Conservation (phyloP, 2,888 invertebrate species). For the Sinohyriopsis cumingii region DNA sequence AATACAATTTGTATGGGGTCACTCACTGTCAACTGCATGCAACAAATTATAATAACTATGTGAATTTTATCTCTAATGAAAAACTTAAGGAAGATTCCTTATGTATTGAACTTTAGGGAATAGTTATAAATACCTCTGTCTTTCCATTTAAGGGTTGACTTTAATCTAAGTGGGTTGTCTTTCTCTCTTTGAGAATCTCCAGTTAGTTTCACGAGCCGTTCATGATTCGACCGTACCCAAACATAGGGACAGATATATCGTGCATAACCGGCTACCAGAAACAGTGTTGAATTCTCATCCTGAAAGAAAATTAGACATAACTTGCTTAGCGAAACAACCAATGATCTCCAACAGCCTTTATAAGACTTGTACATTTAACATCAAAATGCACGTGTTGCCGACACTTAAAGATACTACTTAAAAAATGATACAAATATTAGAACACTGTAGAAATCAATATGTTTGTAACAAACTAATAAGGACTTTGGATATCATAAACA, state of each 20-base stretch:
- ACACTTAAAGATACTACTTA: neutral
- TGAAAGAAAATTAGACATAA: constrained; percentile 19
- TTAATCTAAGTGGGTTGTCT: constrained; percentile 61
- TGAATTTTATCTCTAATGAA: too few species aligned
- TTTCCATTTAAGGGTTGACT: constrained; percentile 57
- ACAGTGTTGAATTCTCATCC: constrained; percentile 58
- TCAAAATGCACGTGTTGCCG: neutral
- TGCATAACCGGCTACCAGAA: constrained; percentile 63
- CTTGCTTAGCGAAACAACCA: neutral
- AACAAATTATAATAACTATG: too few species aligned
- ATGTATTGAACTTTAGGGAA: too few species aligned
- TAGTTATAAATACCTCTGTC: constrained; percentile 41
- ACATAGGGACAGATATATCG: constrained; percentile 65
- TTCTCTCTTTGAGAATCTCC: constrained; percentile 52
- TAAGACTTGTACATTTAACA: neutral
- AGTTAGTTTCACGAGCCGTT: constrained; percentile 56
- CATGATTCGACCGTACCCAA: constrained; percentile 66
- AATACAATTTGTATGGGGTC: too few species aligned
- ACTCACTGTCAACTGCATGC: too few species aligned
- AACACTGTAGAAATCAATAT: neutral
- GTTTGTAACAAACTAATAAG: neutral
- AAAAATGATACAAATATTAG: neutral
- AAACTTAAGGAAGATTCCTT: too few species aligned
- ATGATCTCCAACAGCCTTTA: neutral
- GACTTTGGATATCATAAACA: neutral